Base-by-base conservation (phyloP, 2,797 vertebrate genomes). In the Danio choprae region DNA sequence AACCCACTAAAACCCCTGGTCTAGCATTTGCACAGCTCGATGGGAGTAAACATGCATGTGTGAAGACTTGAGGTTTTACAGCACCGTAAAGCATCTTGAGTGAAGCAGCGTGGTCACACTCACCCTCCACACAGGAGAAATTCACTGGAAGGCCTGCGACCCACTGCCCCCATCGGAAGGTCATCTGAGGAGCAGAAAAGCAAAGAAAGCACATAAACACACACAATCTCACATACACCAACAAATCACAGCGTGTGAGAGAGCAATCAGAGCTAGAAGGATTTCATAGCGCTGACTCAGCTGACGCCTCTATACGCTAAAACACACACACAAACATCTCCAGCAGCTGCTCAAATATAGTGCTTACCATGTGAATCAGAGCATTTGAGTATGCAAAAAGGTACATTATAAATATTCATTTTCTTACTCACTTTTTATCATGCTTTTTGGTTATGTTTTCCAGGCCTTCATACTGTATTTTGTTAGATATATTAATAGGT, bases 51-150 rank as follows among this genome's bases (percentile, higher is more conserved):
- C 36, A 53, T 40, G 22, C 40, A 18, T 22, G 10, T 46, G 44
- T n/a, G 20, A 67, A 29, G 13, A 18, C 75, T 68, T 71, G 50
- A 60, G 50, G n/a, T 63, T 22, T 80, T 12, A 58, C 13, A 46
- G n/a, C 56, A 69, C n/a, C 58, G 7, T 56, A 40, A 56, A 15
- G 58, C 12, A 48, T 59, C 16, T 4, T 11, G 15, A 4, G 50
- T 38, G 18, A 36, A 63, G 3, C 6, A 73, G 22, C 38, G 80
- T 51, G 12, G 15, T 82, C 46, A 38, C 15, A 95, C 96, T 92
- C 93, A 99, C 97, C 97, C 96, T 93, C 94, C 97, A 88, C 93
- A 98, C 86, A 97, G 89, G 82, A 97, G 90, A 91, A 97, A 97
- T 83, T 99, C 97, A n/a, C 93, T 96, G 16, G 97, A 98, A n/a